A percentile compares a stretch with the other conserved stretches of the same genome.
Conservation (phyloP, 2,888 invertebrate species). For the Trichopoda pennipes region DNA sequence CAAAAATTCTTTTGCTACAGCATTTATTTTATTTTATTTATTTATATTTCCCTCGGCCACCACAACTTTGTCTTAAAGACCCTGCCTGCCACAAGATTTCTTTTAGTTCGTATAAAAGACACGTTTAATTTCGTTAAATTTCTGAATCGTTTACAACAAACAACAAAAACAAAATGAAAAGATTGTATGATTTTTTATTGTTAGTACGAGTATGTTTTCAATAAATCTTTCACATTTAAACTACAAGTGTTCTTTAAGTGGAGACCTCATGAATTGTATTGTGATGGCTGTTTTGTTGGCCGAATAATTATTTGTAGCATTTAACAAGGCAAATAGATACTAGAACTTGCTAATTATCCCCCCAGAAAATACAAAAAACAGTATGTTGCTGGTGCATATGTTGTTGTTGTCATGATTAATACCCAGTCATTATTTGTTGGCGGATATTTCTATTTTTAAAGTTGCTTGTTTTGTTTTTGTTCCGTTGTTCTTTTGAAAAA, state of each 20-base stretch:
- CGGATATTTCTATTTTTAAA: slow-evolving; percentile 49
- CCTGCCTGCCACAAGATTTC: slow-evolving; percentile 39
- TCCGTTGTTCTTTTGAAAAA: slow-evolving; percentile 1
- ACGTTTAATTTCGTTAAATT: slow-evolving; percentile 59
- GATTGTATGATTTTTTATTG: slow-evolving; percentile 41
- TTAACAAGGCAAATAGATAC: slow-evolving; percentile 68
- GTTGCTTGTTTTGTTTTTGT: not conserved
- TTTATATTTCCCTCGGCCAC: slow-evolving; percentile 21
- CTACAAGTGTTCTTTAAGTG: slow-evolving; percentile 63
- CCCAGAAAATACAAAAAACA: slow-evolving; percentile 26
- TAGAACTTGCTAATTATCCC: slow-evolving; percentile 67
- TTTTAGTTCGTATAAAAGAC: slow-evolving; percentile 37
- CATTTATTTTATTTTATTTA: slow-evolving; percentile 10
- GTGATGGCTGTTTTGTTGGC: slow-evolving; percentile 43
- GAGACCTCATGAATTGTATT: slow-evolving; percentile 43
- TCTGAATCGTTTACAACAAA: slow-evolving; percentile 41
- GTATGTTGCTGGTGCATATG: not conserved
- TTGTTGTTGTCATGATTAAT: slow-evolving; percentile 60
- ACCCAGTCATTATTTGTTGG: slow-evolving; percentile 64
- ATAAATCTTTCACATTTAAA: slow-evolving; percentile 63
- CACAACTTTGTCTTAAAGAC: slow-evolving; percentile 24
- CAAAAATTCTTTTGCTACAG: slow-evolving; percentile 37
- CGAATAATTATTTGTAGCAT: slow-evolving; percentile 65
- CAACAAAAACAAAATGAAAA: no score
- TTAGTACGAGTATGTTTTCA: slow-evolving; percentile 39